Conservation (phyloP, 2,888 invertebrate genomes). For the Holacanthella duospinosa region DNA sequence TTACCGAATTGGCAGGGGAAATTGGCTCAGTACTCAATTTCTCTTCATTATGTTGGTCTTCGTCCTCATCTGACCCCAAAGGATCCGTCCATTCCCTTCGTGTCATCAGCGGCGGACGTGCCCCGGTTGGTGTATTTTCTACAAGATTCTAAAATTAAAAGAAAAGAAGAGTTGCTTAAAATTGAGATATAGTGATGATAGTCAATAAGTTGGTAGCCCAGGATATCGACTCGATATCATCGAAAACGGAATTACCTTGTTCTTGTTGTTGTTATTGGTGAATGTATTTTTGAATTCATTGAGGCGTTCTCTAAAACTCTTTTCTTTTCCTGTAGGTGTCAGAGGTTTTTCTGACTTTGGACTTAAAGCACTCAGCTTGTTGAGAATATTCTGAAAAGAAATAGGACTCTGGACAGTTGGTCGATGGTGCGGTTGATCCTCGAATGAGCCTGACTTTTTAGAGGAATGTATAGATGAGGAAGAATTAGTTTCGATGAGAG, state of each 20-base stretch:
- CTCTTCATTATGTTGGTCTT: slow-evolving; percentile 46
- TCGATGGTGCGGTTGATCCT: slow-evolving; percentile 16
- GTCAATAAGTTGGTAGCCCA: background rate
- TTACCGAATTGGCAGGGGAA: slow-evolving; percentile 30
- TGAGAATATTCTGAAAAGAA: slow-evolving; percentile 35
- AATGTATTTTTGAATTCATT: slow-evolving; percentile 33
- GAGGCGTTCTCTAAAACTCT: slow-evolving; percentile 29
- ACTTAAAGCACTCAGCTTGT: slow-evolving; percentile 25
- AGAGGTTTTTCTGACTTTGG: slow-evolving; percentile 11
- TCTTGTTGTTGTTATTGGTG: slow-evolving; percentile 35
- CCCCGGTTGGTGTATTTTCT: background rate
- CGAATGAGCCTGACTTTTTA: slow-evolving; percentile 23
- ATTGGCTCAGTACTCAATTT: slow-evolving; percentile 32
- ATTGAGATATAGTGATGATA: background rate
- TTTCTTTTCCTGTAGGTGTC: slow-evolving; percentile 22
- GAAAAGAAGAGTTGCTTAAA: too few species aligned
- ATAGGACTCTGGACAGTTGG: slow-evolving; percentile 27
- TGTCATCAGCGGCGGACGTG: slow-evolving; percentile 55
- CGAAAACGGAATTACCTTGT: background rate
- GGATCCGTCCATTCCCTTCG: slow-evolving; percentile 76
- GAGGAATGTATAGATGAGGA: slow-evolving; percentile 26
- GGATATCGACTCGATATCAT: too few species aligned
- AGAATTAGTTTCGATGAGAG: slow-evolving; percentile 34
- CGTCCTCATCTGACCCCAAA: slow-evolving; percentile 81
- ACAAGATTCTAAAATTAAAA: slow-evolving; percentile 1